A percentile compares a stretch with the other conserved stretches of the same genome.
Evolutionary conservation across 2,797 vertebrate species (phyloP).

Genomic region (Taeniopygia guttata): DNA sequence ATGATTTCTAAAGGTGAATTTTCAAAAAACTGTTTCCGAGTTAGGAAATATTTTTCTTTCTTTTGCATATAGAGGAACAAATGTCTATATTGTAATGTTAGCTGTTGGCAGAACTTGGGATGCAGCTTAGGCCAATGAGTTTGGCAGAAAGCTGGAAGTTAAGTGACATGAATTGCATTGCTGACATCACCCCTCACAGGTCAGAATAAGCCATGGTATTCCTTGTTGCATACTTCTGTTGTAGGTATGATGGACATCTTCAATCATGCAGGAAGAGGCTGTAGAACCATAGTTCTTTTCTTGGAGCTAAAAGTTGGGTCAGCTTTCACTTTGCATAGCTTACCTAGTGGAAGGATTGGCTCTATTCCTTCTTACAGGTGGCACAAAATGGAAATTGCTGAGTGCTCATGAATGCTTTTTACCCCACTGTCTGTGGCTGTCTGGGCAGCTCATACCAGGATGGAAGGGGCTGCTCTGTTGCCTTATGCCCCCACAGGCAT

Average conservation of each 20-base stretch:
- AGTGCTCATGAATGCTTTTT: not conserved
- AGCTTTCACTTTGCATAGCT: not conserved
- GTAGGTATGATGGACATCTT: not conserved
- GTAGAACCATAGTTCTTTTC: not conserved
- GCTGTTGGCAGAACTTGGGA: not conserved
- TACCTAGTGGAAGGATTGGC: not conserved
- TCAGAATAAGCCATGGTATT: not conserved
- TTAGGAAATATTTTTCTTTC: not conserved
- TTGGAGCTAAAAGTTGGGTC: not conserved
- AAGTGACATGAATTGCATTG: not conserved
- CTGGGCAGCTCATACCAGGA: not conserved
- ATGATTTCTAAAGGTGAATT: not conserved
- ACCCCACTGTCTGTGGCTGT: not conserved
- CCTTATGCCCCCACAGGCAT: rapidly evolving
- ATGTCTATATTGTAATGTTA: not conserved
- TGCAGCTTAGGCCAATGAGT: not conserved
- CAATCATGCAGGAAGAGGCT: not conserved
- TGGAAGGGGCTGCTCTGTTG: not conserved
- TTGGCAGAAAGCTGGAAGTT: not conserved
- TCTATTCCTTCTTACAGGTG: not conserved
- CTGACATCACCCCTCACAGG: not conserved
- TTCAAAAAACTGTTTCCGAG: not conserved
- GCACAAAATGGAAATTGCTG: not conserved
- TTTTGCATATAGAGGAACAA: not conserved
- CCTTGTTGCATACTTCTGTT: not conserved